These are phyloP conservation scores for Euproctis similis DNA, from an alignment of 2,888 invertebrate species.

Conservation along the genomic window DNA sequence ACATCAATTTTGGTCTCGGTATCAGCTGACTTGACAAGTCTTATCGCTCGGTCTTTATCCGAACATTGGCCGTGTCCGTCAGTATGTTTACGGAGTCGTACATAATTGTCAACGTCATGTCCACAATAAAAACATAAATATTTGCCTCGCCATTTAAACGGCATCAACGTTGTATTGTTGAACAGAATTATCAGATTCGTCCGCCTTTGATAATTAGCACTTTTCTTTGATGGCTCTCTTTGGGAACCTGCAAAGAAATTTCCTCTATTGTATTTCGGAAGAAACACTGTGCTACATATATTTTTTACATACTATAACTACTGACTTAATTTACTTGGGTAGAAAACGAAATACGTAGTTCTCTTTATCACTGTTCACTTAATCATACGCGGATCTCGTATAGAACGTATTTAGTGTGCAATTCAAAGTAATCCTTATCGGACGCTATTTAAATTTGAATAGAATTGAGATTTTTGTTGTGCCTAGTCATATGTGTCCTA, in stretches of 20 bases:
- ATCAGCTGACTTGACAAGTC: constrained; percentile 41
- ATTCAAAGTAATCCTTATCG: too few relatives aligned
- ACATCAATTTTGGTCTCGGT: constrained; percentile 57
- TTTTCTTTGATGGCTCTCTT: constrained; percentile 33
- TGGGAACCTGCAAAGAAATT: constrained; percentile 63
- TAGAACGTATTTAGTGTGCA: too few relatives aligned
- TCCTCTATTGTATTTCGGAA: constrained; percentile 39
- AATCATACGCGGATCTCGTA: too few relatives aligned
- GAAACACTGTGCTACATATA: not conserved
- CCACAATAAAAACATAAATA: constrained; percentile 61
- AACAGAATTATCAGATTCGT: constrained; percentile 51
- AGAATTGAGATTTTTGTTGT: constrained; percentile 40
- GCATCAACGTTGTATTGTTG: constrained; percentile 58
- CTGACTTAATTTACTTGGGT: not conserved
- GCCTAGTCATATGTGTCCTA: constrained; percentile 71
- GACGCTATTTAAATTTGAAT: too few relatives aligned
- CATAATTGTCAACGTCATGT: constrained; percentile 32
- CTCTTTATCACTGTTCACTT: too few relatives aligned
- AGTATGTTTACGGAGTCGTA: constrained; percentile 42
- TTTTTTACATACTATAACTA: not conserved
- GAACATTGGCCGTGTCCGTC: constrained; percentile 41
- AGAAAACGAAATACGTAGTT: too few relatives aligned
- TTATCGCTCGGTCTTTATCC: constrained; percentile 40
- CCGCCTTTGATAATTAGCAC: constrained; percentile 27
- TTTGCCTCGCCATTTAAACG: constrained; percentile 60